Conservation (phyloP, 2,888 invertebrate species). For the Aphodius sticticus region DNA sequence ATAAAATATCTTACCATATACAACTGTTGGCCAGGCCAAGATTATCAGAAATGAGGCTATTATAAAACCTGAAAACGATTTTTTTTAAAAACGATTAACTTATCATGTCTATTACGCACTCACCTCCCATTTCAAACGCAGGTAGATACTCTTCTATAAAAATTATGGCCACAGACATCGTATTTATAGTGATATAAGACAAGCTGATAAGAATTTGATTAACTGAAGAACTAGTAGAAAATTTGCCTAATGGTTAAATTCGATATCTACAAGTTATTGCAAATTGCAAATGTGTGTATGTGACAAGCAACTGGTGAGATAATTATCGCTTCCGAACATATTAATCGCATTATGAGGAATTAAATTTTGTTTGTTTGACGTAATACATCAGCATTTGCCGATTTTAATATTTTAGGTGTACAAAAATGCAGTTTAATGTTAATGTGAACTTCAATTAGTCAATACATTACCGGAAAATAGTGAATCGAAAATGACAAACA, state of each 20-base stretch:
- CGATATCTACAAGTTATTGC: neutral
- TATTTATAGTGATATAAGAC: neutral
- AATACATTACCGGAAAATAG: too few relatives aligned
- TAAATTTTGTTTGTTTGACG: neutral
- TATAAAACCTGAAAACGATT: neutral
- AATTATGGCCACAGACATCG: neutral
- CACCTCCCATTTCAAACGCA: neutral
- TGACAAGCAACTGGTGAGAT: neutral
- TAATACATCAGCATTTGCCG: neutral
- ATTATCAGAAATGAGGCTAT: neutral
- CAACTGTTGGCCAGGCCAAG: neutral
- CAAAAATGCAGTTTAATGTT: too few relatives aligned
- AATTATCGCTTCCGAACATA: neutral
- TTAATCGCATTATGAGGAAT: neutral
- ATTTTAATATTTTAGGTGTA: too few relatives aligned
- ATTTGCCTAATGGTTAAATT: constrained; percentile 4
- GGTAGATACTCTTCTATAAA: neutral
- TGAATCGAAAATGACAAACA: too few relatives aligned
- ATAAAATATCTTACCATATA: neutral
- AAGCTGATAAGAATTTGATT: neutral
- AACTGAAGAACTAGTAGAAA: neutral
- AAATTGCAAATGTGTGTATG: neutral
- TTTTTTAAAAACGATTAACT: neutral
- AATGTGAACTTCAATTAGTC: too few relatives aligned
- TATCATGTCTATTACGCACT: neutral